Conservation (phyloP, 2,797 vertebrate genomes). For the Threskiornis aethiopicus region DNA sequence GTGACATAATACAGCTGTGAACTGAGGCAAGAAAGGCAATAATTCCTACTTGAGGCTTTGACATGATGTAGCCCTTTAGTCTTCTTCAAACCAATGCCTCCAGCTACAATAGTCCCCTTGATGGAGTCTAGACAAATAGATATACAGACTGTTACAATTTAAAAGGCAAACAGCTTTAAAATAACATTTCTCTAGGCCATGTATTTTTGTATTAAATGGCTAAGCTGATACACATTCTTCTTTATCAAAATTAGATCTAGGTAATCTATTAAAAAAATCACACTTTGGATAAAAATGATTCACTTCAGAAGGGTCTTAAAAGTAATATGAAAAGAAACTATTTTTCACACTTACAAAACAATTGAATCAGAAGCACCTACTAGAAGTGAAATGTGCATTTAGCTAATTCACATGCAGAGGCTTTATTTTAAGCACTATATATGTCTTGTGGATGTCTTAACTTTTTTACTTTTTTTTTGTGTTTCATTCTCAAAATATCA, state of each 20-base stretch:
- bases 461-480: not conserved
- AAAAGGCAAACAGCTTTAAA: constrained; percentile 77
- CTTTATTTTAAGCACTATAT: not conserved
- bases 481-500: not conserved
- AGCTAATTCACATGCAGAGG: not conserved
- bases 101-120: constrained; percentile 77
- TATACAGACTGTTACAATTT: constrained; percentile 72
- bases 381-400: not conserved
- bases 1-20: constrained; percentile 85
- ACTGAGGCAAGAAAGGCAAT: constrained; percentile 79
- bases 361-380: not conserved
- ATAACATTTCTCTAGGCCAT: constrained; percentile 72
- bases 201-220: constrained; percentile 58
- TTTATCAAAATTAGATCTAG: constrained; percentile 65
- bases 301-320: constrained; percentile 35
- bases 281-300: constrained; percentile 7
- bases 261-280: constrained; percentile 45
- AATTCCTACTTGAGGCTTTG: constrained; percentile 79
- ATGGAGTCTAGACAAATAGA: constrained; percentile 79
- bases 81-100: constrained; percentile 72
- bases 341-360: constrained; percentile 35
- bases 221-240: constrained; percentile 37
- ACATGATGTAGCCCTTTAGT: constrained; percentile 77
- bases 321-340: constrained; percentile 34
- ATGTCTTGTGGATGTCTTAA: not conserved